These are phyloP conservation scores for Diloba caeruleocephala DNA, from an alignment of 2,888 invertebrate species.

Conservation along the genomic window DNA sequence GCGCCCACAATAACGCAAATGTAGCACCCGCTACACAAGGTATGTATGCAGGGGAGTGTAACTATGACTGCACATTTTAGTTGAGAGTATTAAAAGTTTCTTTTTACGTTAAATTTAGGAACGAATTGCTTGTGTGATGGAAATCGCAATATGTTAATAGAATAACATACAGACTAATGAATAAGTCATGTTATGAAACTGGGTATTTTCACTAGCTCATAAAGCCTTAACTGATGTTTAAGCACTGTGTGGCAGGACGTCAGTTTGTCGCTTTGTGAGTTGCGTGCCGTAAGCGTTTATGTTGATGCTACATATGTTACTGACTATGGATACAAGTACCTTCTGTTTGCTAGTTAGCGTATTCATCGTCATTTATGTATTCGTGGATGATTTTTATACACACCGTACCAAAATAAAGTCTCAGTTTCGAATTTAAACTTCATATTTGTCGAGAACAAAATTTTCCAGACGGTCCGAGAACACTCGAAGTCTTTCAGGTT, in stretches of 20 bases:
- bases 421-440: neutral
- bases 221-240: conserved; percentile 23
- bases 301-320: neutral
- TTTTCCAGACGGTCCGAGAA: conserved; percentile 17
- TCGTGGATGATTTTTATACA: neutral
- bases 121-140: conserved; percentile 34
- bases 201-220: conserved; percentile 29
- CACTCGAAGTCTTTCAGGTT: conserved; percentile 42
- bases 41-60: conserved; percentile 58
- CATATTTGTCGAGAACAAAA: conserved; percentile 23
- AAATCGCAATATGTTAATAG: conserved; percentile 23
- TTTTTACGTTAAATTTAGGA: conserved; percentile 41
- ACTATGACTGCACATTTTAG: conserved; percentile 46
- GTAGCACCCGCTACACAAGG: conserved; percentile 67
- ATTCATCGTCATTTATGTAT: neutral
- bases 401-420: neutral
- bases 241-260: conserved; percentile 20
- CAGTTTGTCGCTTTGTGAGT: conserved; percentile 24
- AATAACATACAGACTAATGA: conserved; percentile 32
- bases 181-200: conserved; percentile 36
- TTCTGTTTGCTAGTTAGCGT: too few relatives aligned
- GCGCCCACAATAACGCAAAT: conserved; percentile 73
- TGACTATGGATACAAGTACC: too few relatives aligned
- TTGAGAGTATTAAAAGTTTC: conserved; percentile 41
- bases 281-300: conserved; percentile 14